phyloP scores from a whole-genome alignment of 2,888 invertebrate species.

The Clanis bilineata region DNA sequence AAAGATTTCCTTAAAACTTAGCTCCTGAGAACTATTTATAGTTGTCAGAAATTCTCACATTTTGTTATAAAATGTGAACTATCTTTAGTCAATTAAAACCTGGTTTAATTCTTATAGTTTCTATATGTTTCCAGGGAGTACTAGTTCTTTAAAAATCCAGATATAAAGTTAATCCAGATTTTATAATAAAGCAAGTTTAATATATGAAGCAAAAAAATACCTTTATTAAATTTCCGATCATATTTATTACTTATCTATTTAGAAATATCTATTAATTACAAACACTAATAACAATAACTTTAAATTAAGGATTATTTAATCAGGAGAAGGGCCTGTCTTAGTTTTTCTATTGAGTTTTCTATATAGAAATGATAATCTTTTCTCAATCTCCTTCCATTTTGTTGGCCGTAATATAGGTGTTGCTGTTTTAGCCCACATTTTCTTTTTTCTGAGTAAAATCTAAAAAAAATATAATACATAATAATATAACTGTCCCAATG shows the following conservation, averaged over 20 bases:
- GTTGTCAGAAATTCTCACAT: no score
- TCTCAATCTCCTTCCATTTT: conserved; percentile 89
- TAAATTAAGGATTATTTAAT: conserved; percentile 35
- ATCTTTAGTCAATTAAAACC: no score
- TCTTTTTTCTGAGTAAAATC: conserved; percentile 86
- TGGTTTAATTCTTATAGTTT: no score
- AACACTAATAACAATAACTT: conserved; percentile 18
- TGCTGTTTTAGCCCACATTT: conserved; percentile 82
- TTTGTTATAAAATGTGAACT: no score
- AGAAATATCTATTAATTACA: background rate
- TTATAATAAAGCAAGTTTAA: no score
- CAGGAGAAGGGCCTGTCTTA: conserved; percentile 82
- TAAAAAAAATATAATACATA: conserved; percentile 36
- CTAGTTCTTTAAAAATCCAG: no score
- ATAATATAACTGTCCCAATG: background rate
- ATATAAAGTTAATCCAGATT: no score
- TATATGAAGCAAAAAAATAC: background rate
- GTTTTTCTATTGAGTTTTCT: conserved; percentile 91
- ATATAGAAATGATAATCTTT: conserved; percentile 88
- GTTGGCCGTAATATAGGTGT: conserved; percentile 86
- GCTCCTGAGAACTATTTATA: no score
- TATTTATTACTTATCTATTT: conserved; percentile 18
- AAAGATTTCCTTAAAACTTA: no score
- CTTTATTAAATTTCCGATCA: background rate
- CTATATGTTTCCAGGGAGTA: no score